Evolutionary conservation across 2,888 invertebrate species (phyloP).

Genomic region (Leptopilina drosophilae): DNA sequence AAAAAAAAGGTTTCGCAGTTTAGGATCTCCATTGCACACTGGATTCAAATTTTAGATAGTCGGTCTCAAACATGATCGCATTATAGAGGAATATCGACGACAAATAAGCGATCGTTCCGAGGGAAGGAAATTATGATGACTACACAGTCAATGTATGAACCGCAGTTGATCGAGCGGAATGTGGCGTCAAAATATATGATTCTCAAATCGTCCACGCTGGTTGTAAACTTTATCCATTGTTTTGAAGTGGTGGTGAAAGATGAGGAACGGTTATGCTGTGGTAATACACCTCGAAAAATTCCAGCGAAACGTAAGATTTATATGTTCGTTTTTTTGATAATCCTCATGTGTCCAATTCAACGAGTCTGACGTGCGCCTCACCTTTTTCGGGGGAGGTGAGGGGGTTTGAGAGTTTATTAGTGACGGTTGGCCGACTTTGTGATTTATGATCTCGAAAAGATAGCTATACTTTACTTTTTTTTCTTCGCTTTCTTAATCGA

Average conservation of each 20-base stretch:
- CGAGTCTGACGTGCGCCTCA: neutral
- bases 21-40: too few relatives aligned
- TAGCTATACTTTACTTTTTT: neutral
- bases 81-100: conserved; percentile 5
- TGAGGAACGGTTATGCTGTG: conserved; percentile 55
- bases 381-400: conserved; percentile 9
- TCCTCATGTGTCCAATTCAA: conserved; percentile 52
- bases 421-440: neutral
- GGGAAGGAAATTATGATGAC: conserved; percentile 38
- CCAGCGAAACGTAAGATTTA: conserved; percentile 55
- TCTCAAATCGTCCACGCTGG: conserved; percentile 57
- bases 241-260: conserved; percentile 55
- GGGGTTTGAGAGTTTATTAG: too few relatives aligned
- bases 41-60: neutral
- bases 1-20: too few relatives aligned
- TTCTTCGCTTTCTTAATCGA: neutral
- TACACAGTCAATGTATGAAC: conserved; percentile 53
- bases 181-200: conserved; percentile 71
- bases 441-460: conserved; percentile 27
- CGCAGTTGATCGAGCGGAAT: conserved; percentile 71
- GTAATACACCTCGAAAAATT: conserved; percentile 56
- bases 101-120: conserved; percentile 18
- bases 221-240: conserved; percentile 57
- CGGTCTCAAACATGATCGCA: too few relatives aligned
- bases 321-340: conserved; percentile 56